These are phyloP conservation scores for Eupelmus urozonus DNA, from an alignment of 2,888 invertebrate species.

Conservation along the genomic window DNA sequence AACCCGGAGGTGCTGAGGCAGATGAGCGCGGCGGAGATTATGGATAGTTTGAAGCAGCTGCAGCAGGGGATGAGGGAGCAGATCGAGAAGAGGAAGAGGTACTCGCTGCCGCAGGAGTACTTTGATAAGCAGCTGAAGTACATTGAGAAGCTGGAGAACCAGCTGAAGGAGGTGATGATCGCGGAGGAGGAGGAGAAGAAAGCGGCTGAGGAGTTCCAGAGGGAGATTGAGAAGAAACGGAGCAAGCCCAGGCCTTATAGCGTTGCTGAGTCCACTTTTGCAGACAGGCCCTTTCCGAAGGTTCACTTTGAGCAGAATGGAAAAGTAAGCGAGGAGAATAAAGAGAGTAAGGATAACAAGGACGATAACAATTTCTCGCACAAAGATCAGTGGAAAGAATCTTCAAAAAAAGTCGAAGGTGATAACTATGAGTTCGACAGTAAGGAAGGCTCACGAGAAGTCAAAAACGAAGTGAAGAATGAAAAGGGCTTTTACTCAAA, in stretches of 20 bases:
- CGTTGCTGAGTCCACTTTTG: neutral
- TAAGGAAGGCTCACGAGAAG: conserved; percentile 63
- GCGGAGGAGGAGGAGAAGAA: conserved; percentile 70
- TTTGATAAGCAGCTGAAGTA: conserved; percentile 69
- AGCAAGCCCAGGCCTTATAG: neutral
- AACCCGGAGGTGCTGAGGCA: conserved; percentile 65
- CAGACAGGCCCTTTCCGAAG: conserved; percentile 1
- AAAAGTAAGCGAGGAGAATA: neutral
- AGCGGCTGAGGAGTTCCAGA: conserved; percentile 64
- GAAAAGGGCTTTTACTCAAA: conserved; percentile 63
- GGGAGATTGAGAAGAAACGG: conserved; percentile 51
- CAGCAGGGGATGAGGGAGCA: conserved; percentile 62
- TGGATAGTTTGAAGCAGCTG: conserved; percentile 69
- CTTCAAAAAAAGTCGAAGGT: conserved; percentile 61
- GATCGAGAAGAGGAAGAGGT: conserved; percentile 61
- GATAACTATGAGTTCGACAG: conserved; percentile 62
- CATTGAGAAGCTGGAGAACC: conserved; percentile 70
- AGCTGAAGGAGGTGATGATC: conserved; percentile 69
- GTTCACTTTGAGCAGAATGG: conserved; percentile 13
- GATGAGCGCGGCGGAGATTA: conserved; percentile 66
- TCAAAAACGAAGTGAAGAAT: conserved; percentile 54
- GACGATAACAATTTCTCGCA: conserved; percentile 5
- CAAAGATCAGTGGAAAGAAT: conserved; percentile 67
- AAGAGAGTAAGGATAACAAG: neutral
- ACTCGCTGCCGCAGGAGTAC: conserved; percentile 68